Evolutionary conservation across 2,113 vertebrate species (phyloP), one percentile per base, ranked within the genome.

Genomic region (Sylvietta virens): DNA sequence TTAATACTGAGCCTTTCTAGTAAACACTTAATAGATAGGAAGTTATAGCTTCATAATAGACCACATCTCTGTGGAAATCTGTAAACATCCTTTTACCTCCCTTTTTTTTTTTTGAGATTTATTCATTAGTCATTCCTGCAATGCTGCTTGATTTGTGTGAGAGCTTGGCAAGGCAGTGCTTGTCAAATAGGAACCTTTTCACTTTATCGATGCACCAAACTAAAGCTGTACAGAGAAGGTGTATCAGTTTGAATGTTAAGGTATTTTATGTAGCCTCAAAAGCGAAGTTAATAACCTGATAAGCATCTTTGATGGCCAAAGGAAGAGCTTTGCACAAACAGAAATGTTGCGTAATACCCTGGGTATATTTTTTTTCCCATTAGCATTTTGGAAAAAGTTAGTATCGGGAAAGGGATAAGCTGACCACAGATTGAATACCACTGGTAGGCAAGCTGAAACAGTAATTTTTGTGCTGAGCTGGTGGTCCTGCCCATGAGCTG

Each of bases 11-110:
- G 80, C 76, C 85, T 94, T 95, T 94, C 94, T 92, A 95, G 80
- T 94, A 96, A 96, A 93, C 92, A 95, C 88, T 96, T 69, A 88
- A 92, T 90, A 88, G 76, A 83, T 92, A 88, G 94, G 93, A 97
- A 96, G 94, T 94, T 96, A 92, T 88, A 94, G 31, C 72, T 94
- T 88, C 72, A 40, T 88, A 93, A 93, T 92, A 91, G 92, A 54
- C 64, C 56, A 81, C 60, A 92, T 92, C 88, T 73, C 67, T 82
- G 66, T 91, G 88, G 71, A 95, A 85, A 87, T 90, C 85, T 83
- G 71, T 96, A 97, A 97, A 96, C 95, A 95, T 95, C 86, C 83
- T 91, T 92, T 86, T 93, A 81, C 33, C 45, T 86, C 54, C 37
- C 6, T 16, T 64, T 62, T 54, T 33, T 47, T 74, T 72, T 71